phyloP scores from a whole-genome alignment of 2,113 vertebrate species.

The Eptatretus burgeri region DNA sequence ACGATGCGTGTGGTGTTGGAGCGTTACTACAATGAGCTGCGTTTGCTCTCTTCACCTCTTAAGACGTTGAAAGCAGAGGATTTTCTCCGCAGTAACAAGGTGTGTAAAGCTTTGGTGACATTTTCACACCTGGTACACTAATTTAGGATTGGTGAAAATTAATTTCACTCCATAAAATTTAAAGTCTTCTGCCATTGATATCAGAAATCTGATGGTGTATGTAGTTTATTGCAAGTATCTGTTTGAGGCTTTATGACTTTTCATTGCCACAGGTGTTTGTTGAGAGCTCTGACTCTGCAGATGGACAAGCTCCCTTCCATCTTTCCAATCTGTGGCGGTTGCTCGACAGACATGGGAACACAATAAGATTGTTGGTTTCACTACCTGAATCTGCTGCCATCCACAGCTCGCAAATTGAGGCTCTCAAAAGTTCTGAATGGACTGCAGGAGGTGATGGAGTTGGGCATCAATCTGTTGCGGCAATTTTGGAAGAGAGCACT shows the following conservation, averaged over 20 bases:
- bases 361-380: conserved; percentile 55
- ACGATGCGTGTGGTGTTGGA: conserved; percentile 79
- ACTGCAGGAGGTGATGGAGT: too few species aligned
- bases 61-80: conserved; percentile 89
- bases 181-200: not conserved
- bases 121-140: not conserved
- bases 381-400: conserved; percentile 42
- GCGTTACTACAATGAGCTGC: conserved; percentile 79
- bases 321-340: conserved; percentile 82
- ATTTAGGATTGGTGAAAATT: conserved; percentile 6
- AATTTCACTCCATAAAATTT: not conserved
- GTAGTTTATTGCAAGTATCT: too few species aligned
- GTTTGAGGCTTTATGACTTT: too few species aligned
- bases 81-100: conserved; percentile 98
- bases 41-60: conserved; percentile 50
- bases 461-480: conserved; percentile 36
- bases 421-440: too few species aligned
- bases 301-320: conserved; percentile 43
- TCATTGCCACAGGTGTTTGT: conserved; percentile 39
- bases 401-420: too few species aligned
- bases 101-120: conserved; percentile 12
- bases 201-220: too few species aligned
- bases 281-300: conserved; percentile 57
- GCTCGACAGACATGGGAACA: conserved; percentile 79
- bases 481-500: conserved; percentile 79